Conservation (phyloP, 2,113 vertebrate genomes). For the Petroica traversi region DNA sequence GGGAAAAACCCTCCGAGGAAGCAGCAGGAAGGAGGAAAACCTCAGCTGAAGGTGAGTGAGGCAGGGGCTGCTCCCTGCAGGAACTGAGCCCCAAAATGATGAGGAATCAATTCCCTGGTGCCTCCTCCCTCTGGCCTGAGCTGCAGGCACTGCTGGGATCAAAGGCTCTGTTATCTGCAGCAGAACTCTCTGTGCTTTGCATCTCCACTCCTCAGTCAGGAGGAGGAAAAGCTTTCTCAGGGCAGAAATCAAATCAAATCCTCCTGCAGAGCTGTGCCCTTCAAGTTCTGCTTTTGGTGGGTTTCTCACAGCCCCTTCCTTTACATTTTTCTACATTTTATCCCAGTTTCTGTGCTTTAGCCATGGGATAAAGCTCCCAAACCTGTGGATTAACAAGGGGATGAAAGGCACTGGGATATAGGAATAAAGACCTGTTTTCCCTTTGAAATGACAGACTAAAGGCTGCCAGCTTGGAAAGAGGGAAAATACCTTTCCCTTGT, state of each 20-base stretch:
- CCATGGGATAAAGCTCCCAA: background rate
- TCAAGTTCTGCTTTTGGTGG: background rate
- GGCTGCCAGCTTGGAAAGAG: background rate
- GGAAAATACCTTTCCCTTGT: background rate
- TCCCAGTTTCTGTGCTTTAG: background rate
- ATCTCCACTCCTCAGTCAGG: background rate
- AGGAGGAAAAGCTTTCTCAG: background rate
- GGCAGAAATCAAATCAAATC: background rate
- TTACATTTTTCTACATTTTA: background rate
- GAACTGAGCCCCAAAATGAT: accelerated
- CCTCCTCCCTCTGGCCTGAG: background rate
- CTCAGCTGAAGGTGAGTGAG: background rate
- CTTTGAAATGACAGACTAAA: background rate
- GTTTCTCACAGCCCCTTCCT: background rate
- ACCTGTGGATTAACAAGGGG: background rate
- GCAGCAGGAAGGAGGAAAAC: background rate
- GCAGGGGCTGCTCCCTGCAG: background rate
- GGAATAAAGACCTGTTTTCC: background rate
- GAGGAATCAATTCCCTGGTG: background rate
- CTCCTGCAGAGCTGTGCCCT: background rate
- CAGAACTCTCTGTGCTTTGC: background rate
- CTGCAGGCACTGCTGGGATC: background rate
- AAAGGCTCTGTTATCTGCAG: background rate
- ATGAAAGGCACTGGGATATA: background rate
- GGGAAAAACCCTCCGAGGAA: background rate